Evolutionary conservation across 2,888 invertebrate genomes (phyloP), one percentile per base, ranked within the genome.

Genomic region (Monopis laevigella): DNA sequence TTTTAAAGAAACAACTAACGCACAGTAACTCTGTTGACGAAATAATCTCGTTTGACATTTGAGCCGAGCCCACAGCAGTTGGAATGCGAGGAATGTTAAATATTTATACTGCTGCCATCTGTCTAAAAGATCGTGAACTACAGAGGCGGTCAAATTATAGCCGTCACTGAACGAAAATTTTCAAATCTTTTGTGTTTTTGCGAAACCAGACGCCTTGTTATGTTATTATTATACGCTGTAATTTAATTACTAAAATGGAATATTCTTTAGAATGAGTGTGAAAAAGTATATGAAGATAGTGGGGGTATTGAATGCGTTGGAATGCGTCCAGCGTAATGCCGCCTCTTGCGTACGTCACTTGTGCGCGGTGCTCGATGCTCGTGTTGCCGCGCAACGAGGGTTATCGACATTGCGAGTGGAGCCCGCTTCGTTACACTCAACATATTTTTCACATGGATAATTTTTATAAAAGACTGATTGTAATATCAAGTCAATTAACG

Each of bases 1-100:
- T 69, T 77, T 74, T 59, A 70, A 69, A 69, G 75, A 75, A 74
- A 66, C 80, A 77, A 73, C 78, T 78, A 72, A 63, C 77, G 72
- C 78, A 74, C 74, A 71, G 71, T 74, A 71, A 65, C 65, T 73
- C 78, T 80, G 78, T 81, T 81, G 81, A 82, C 75, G 81, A 81
- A 81, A 81, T 82, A 81, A 75, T 77, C 68, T 71, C 83, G 84
- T 86, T 86, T 86, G 85, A 86, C 86, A 86, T 86, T 86, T 86
- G 84, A 84, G 85, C 85, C 85, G 84, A 84, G 85, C 85, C 85
- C 84, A 84, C 83, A 75, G 81, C 82, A 73, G 67, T 72, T 60
- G 85, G 86, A 82, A 86, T 86, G 81, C 68, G 57, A 56, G 83
- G 86, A 83, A 86, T 86, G 83, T 82, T 80, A 86, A 85, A 84